Evolutionary conservation across 2,888 invertebrate species (phyloP), one percentile per base, ranked within the genome.

Genomic region (Tetranychus piercei): DNA sequence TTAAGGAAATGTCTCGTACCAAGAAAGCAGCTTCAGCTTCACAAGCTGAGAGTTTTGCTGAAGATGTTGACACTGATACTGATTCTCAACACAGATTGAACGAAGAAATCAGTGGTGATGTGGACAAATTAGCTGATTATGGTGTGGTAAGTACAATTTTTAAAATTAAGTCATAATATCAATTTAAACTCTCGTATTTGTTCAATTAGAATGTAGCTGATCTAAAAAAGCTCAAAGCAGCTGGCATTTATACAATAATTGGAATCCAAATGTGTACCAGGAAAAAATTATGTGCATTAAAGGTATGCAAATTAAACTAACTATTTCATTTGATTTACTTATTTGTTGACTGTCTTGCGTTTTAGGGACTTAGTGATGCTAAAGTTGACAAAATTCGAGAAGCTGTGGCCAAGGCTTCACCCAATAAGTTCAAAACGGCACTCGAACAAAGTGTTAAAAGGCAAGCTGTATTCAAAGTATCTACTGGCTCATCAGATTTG

Each of bases 301-400:
- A 89, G 70, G 74, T 74, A 4, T 23, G 20, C 1, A 11, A 11
- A 5, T 22, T 23, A 11, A n/a, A 22, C 2, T 6, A 5, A 7
- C 34, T 1, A 55, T 20, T 23, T 34, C 15, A 7, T 69, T 43
- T 74, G 44, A 1, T 69, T 20, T 34, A n/a, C n/a, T 15, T 18
- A 22, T 7, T 34, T 34, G 34, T 34, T 34, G 0, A 34, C 4
- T 34, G 34, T 34, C 34, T 4, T 34, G 5, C 0, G 34, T 69
- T 18, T 72, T 11, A 74, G 84, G 90, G 90, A 6, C 87, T 90
- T 80, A 88, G 89, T 23, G 89, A 89, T 79, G 87, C 87, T 6
- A 90, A 89, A 84, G 88, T 90, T 72, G 88, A 89, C 75, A 89
- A 89, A 85, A 89, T 90, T 76, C 89, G 89, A 83, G 90, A 90